Base-by-base conservation (phyloP, 1,140 invertebrate species). In the Drosophila willistoni region DNA sequence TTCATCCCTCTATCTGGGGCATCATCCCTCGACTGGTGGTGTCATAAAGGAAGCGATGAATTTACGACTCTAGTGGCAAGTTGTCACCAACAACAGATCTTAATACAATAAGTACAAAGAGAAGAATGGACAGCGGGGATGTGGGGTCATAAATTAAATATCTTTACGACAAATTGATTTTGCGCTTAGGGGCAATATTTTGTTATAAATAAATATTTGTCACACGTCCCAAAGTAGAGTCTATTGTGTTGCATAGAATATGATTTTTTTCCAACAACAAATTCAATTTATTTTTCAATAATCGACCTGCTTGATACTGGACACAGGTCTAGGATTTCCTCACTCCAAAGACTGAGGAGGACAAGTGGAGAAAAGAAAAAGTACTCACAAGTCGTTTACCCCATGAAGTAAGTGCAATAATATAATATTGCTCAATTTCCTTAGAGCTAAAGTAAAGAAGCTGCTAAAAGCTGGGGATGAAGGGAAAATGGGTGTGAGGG, bases 271-370 rank as follows among this genome's bases (percentile, higher is more conserved):
- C 62, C 29, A 29, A 47, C 44, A 64, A 42, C n/a, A 73, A 79
- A 79, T 79, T 79, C 77, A 79, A 79, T 79, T 79, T 79, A 77
- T 79, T 79, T 79, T 62, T 66, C 77, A 77, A 79, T 77, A 79
- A 79, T 69, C 64, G 70, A 65, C 9, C 44, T 57, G 73, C 62
- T 65, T 61, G 63, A 66, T 51, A 71, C 47, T 54, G 47, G 29
- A 34, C 56, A 36, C 56, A 59, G 56, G 44, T 51, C 44, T 51
- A 51, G 44, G 44, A 51, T 19, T 51, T 12, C 1, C 44, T 12
- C 44, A 19, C 44, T 4, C 17, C 44, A 19, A 12, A 19, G 44
- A 47, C 44, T 5, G 17, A 9, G 44, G 44, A 19, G 17, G 7
- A 25, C 25, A 47, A 22, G 29, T 7, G 29, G 29, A 22, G 7